Conservation (phyloP, 2,113 vertebrate genomes). For the Arenaria interpres region DNA sequence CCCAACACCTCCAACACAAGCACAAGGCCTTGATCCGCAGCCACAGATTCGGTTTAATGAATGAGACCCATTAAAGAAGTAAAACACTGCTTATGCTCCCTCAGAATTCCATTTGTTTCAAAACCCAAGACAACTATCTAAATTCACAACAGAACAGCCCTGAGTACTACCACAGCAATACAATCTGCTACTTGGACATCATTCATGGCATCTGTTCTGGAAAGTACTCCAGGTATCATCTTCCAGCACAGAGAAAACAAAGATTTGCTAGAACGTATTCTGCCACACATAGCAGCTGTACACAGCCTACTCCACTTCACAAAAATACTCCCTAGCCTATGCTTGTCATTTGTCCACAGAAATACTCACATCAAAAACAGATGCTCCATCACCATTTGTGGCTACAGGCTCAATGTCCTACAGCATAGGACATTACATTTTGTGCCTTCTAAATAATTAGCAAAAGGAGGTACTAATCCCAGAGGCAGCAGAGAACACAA, state of each 20-base stretch:
- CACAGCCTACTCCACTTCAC: not conserved
- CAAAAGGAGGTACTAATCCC: not conserved
- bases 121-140: not conserved
- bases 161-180: not conserved
- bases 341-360: no score
- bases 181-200: not conserved
- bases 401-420: not conserved
- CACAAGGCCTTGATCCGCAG: not conserved
- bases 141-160: not conserved
- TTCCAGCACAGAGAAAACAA: not conserved
- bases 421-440: not conserved
- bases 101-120: not conserved
- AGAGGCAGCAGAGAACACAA: not conserved
- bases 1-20: not conserved
- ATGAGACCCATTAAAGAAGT: not conserved
- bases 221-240: not conserved
- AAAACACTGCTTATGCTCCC: not conserved
- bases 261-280: not conserved
- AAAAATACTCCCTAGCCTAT: not conserved
- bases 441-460: not conserved
- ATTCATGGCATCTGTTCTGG: not conserved
- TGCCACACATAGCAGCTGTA: not conserved
- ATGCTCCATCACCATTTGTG: not conserved
- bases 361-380: not conserved
- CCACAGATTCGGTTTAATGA: not conserved